Evolutionary conservation across 2,797 vertebrate species (phyloP), one percentile per base, ranked within the genome.

Genomic region (Danio kyathit): DNA sequence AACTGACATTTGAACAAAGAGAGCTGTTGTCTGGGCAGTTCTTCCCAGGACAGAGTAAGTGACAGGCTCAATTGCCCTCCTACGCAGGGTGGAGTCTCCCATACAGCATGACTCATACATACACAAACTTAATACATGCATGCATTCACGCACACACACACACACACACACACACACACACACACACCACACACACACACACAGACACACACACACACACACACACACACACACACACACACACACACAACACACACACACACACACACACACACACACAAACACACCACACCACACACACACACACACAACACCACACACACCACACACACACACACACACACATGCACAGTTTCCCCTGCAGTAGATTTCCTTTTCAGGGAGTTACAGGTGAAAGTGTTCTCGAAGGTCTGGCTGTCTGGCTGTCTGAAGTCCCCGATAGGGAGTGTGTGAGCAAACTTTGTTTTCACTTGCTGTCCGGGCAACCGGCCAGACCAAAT

Each of bases 1-100:
- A 83, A 91, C 88, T 93, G 94, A 93, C 91, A 92, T 93, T 92
- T 89, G 88, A 94, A 95, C 93, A 95, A 94, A 95, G 93, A 91
- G 87, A 83, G 86, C 86, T 89, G 91, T 94, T 95, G 92, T 94
- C 87, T 85, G 92, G 91, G 85, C 84, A 86, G 89, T 88, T 90
- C 89, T 90, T 90, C 90, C 89, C 88, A 87, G 89, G 89, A 90
- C 89, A 86, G 83, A 84, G 91, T 87, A 88, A 92, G 88, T 90
- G 91, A 93, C 92, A 90, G 87, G 90, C 92, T 90, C 88, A 90
- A 91, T 86, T 91, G 80, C 89, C 89, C 94, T 90, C 94, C 94
- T 89, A 95, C 94, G 84, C 91, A 91, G 94, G 94, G 94, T 92
- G 93, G 93, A 92, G 94, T 90, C 89, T 91, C 89, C 87, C 89